A percentile compares a stretch with the other conserved stretches of the same genome.
Conservation (phyloP, 1,140 invertebrate genomes). For the Druon quercuslanigerum region DNA sequence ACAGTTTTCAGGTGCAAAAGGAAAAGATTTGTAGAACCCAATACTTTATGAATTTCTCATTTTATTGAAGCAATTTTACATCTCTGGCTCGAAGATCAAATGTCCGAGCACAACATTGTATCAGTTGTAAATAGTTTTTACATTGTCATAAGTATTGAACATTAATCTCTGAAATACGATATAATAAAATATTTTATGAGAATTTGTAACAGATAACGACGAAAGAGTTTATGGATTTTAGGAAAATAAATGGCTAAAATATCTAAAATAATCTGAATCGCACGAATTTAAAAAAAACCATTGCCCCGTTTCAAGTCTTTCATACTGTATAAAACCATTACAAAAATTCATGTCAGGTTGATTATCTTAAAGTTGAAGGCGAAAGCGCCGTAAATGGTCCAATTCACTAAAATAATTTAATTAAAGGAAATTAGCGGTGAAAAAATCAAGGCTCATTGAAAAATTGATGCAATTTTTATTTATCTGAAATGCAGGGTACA, state of each 20-base stretch:
- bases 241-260: not conserved
- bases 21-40: not conserved
- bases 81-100: not conserved
- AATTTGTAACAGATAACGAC: not conserved
- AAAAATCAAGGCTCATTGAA: not conserved
- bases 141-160: not conserved
- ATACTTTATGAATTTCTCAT: not conserved
- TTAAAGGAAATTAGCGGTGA: not conserved
- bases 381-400: too few species aligned
- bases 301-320: too few species aligned
- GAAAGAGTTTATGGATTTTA: not conserved
- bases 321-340: too few species aligned
- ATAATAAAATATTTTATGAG: not conserved
- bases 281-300: not conserved
- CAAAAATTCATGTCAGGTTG: too few species aligned
- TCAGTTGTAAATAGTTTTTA: not conserved
- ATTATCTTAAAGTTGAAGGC: too few species aligned
- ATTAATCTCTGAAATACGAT: too few species aligned
- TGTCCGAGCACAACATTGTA: not conserved
- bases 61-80: not conserved
- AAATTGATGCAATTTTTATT: slow-evolving; percentile 30
- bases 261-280: not conserved
- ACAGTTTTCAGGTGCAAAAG: not conserved
- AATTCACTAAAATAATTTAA: not conserved
- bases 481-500: slow-evolving; percentile 1